Evolutionary conservation across 1,140 invertebrate species (phyloP), one percentile per base, ranked within the genome.

Genomic region (Lepidurus apus): DNA sequence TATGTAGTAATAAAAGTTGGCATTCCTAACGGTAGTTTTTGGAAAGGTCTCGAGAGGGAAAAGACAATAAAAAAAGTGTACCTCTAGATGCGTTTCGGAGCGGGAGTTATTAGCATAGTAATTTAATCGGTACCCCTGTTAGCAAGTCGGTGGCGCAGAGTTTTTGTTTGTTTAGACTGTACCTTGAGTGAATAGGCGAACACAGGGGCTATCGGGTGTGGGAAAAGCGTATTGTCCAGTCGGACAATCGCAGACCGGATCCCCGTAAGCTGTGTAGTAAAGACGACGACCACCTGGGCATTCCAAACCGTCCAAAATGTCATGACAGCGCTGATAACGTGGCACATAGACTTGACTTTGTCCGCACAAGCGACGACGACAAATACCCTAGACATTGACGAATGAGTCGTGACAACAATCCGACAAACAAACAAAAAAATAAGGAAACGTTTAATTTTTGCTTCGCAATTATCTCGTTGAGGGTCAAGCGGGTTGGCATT

Each of bases 181-280:
- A 79, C 78, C 78, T 79, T 79, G 78, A 6, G 74, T 79, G 65
- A 79, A 79, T 13, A 79, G 78, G 26, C 42, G 73, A 17, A 79
- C 74, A 24, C 78, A 79, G 34, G 74, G 26, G 78, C 47, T 74
- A 11, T 47, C 24, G 17, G 42, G 42, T n/a, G 65, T 79, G 13
- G 78, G 78, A 45, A 79, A 79, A 43, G 78, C 73, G 21, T 79
- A 79, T 44, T 79, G 34, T 17, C 78, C 78, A 1, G 75, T 74
- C 8, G 78, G 78, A 13, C 78, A 79, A 34, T 79, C 78, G 43
- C 78, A 79, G 9, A 79, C 47, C 7, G 78, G 78, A 45, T 79
- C 78, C 34, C 78, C 78, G 73, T 43, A 79, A 42, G 78, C 73
- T 10, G 73, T 75, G 24, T 79, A 79, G 43, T 74, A 79, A 74